Evolutionary conservation across 1,140 invertebrate genomes (phyloP), one percentile per base, ranked within the genome.

Genomic region (Mesaphorura yosii): DNA sequence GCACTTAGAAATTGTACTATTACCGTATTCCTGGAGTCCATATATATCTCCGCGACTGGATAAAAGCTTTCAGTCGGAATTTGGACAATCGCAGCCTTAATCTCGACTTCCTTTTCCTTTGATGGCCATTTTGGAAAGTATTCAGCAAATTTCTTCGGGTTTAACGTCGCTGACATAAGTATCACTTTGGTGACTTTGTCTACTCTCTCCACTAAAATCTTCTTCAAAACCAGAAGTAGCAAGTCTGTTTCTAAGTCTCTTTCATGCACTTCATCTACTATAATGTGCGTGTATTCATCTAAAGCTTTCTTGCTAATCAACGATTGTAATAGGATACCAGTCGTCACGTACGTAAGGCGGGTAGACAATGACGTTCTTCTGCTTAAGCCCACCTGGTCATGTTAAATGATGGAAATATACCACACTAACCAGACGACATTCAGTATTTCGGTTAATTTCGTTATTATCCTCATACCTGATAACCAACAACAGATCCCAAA

Each of bases 251-350:
- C 88, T 67, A 88, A 79, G 65, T 92, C 86, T 20, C 95, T 74
- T 72, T 98, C 94, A 67, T 99, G 95, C 19, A 98, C 83, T 69
- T 95, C 88, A 70, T 92, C 92, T 6, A 98, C 71, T 64, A 98
- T 83, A 41, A 98, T 78, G 68, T 98, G 94, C 1, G 93, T 93
- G 55, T 75, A 82, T 23, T 74, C 72, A 20, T 70, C 63, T 49
- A 83, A 66, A 37, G 73, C 69, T 55, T 77, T 77, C 27, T 68
- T 71, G 1, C 77, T 69, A 44, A 82, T 80, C 23, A 84, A 62
- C 44, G 75, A 78, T 61, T 82, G 73, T 12, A 83, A 67, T 10
- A 84, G 66, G 17, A 84, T 78, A 25, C 82, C 82, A 54, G 77
- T 79, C 50, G 94, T 86, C 51, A 92, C 88, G 70, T 88, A 98